Evolutionary conservation across 2,113 vertebrate species (phyloP).

Genomic region (Ailuropoda melanoleuca): DNA sequence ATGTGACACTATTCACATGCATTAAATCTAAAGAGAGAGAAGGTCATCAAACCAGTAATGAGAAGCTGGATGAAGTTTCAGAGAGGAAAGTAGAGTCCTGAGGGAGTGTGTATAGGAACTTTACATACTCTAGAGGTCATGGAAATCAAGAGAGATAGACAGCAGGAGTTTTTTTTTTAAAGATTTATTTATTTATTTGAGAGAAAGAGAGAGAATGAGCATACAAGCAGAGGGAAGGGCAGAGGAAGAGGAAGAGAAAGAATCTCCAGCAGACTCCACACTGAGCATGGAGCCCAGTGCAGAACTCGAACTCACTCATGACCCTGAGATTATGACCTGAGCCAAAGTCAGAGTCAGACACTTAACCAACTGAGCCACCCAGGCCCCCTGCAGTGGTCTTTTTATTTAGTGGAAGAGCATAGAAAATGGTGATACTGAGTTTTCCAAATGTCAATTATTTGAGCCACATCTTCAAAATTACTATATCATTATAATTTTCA

Average conservation of each 20-base stretch:
- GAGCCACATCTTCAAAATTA: background rate
- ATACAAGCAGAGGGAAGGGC: background rate
- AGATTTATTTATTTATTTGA: background rate
- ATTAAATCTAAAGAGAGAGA: background rate
- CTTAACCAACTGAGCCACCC: background rate
- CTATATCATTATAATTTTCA: background rate
- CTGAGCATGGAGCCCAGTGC: background rate
- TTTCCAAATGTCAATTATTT: background rate
- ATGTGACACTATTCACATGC: background rate
- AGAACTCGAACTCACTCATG: background rate
- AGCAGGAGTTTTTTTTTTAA: background rate
- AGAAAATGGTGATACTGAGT: background rate
- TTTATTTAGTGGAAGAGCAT: background rate
- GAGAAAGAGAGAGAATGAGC: background rate
- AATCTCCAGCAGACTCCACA: background rate
- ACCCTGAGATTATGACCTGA: background rate
- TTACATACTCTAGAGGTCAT: background rate
- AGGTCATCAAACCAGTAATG: background rate
- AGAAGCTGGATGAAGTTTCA: background rate
- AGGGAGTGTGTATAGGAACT: background rate
- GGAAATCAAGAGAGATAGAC: background rate
- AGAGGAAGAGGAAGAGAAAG: background rate
- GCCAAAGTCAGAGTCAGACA: background rate
- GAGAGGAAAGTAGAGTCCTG: background rate
- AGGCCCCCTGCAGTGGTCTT: background rate